Conservation (phyloP, 2,797 vertebrate genomes). For the Scolopax bukidnonensis region DNA sequence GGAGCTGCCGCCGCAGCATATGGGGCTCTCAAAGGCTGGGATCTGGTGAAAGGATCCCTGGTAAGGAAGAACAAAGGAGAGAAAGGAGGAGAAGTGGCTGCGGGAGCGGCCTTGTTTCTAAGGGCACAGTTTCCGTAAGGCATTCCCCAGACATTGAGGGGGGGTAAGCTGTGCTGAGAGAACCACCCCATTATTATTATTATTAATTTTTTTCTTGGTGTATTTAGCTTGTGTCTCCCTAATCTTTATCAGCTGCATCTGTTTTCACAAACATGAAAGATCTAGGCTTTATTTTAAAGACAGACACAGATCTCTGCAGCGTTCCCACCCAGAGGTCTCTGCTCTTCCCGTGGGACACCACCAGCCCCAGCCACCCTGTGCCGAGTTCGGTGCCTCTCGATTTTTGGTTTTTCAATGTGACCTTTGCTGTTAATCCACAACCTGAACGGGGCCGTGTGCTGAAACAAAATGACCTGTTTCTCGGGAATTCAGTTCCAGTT, state of each 20-base stretch:
- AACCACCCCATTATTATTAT: neutral
- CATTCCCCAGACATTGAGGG: neutral
- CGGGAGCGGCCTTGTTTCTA: neutral
- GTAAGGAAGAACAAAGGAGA: constrained; percentile 27
- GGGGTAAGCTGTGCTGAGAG: neutral
- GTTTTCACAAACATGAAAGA: neutral
- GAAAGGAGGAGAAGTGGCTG: neutral
- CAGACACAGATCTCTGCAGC: neutral
- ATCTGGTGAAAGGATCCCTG: neutral
- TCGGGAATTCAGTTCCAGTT: constrained; percentile 31
- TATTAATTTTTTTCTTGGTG: neutral
- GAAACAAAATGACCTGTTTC: constrained; percentile 29
- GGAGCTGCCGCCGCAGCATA: neutral
- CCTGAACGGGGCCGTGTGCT: neutral
- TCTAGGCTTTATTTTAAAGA: neutral
- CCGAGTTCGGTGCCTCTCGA: neutral
- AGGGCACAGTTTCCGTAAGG: neutral
- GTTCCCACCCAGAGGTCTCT: neutral
- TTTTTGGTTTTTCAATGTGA: constrained; percentile 49
- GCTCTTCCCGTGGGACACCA: neutral
- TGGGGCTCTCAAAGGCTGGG: neutral
- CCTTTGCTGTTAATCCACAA: constrained; percentile 55
- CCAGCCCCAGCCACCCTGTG: neutral
- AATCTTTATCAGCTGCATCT: constrained; percentile 6
- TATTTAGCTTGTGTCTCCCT: constrained; percentile 24